phyloP scores from a whole-genome alignment of 2,888 invertebrate species.

The Ernsta delagoae region DNA sequence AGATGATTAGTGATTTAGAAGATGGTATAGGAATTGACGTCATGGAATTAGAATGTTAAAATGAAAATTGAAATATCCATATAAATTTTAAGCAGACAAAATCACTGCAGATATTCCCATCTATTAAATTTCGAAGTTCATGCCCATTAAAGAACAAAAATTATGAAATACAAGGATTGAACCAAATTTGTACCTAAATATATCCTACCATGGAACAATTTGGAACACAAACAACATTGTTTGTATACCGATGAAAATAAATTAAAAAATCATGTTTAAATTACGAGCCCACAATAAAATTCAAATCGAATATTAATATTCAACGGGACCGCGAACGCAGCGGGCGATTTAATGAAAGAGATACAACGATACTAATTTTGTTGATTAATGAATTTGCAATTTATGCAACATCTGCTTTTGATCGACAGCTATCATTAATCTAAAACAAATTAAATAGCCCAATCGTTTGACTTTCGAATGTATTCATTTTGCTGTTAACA shows the following conservation, averaged over 20 bases:
- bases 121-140: no score
- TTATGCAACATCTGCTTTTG: slow-evolving; percentile 31
- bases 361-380: slow-evolving; percentile 17
- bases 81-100: background rate
- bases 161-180: no score
- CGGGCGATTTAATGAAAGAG: slow-evolving; percentile 18
- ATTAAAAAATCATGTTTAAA: background rate
- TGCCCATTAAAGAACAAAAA: no score
- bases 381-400: slow-evolving; percentile 34
- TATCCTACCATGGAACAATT: no score
- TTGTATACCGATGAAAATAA: background rate
- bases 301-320: slow-evolving; percentile 16
- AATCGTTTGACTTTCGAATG: slow-evolving; percentile 7
- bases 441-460: slow-evolving; percentile 24
- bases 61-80: background rate
- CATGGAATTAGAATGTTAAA: background rate
- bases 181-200: no score
- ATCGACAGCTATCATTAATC: slow-evolving; percentile 29
- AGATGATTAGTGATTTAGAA: no score
- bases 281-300: slow-evolving; percentile 3
- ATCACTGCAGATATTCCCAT: no score
- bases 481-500: background rate
- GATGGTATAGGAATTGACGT: no score
- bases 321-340: background rate
- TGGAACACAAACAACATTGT: no score